These are phyloP conservation scores for Coptodon rendalli DNA, from an alignment of 2,113 vertebrate genomes.

Conservation along the genomic window DNA sequence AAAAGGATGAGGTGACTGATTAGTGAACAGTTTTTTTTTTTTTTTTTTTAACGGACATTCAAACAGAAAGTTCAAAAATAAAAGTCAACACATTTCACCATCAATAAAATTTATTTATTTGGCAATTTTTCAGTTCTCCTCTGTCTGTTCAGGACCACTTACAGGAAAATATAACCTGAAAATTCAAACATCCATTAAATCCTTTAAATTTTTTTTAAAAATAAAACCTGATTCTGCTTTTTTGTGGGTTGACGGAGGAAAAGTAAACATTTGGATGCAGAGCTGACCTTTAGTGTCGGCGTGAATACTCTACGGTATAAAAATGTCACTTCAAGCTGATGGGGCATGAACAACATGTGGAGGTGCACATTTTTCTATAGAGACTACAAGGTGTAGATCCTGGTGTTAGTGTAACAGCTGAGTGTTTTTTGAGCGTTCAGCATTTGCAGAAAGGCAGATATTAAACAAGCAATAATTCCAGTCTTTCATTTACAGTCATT, in stretches of 20 bases:
- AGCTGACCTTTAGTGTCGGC: not conserved
- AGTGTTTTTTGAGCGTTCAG: not conserved
- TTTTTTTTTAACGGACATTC: not conserved
- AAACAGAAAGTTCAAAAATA: conserved; percentile 8
- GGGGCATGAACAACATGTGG: not conserved
- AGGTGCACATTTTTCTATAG: not conserved
- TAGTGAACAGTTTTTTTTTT: conserved; percentile 56
- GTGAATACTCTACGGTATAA: not conserved
- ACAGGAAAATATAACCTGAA: not conserved
- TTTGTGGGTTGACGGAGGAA: not conserved
- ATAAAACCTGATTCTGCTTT: not conserved
- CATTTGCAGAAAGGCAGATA: not conserved
- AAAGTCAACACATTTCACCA: not conserved
- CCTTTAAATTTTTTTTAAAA: not conserved
- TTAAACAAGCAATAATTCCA: not conserved
- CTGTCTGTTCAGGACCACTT: not conserved
- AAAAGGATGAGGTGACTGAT: not conserved
- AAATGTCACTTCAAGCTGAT: not conserved
- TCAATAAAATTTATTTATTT: conserved; percentile 17
- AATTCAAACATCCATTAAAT: not conserved
- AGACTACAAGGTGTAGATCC: not conserved
- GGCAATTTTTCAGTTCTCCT: not conserved
- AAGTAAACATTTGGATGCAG: not conserved
- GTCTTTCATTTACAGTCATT: not conserved
- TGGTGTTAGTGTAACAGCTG: not conserved